phyloP scores from a whole-genome alignment of 1,140 invertebrate genomes.

The Neodiprion lecontei region DNA sequence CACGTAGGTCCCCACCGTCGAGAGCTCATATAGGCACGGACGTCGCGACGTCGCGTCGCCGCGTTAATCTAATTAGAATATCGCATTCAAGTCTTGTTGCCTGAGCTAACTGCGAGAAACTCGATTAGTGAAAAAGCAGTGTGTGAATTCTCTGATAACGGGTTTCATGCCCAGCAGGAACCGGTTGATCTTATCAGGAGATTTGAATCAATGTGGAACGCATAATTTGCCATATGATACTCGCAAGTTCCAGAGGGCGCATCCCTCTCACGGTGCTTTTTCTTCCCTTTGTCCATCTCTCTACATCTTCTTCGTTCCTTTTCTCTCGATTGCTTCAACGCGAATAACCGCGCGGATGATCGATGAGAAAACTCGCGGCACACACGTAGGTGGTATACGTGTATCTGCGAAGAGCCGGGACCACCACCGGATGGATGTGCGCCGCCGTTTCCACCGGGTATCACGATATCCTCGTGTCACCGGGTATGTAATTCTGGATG shows the following conservation, averaged over 20 bases:
- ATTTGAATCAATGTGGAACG: not conserved
- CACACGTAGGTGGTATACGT: no score
- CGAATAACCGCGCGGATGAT: no score
- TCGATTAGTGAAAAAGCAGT: not conserved
- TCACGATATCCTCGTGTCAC: no score
- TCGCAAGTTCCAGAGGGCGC: not conserved
- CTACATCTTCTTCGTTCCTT: no score
- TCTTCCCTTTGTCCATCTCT: no score
- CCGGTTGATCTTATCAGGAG: not conserved
- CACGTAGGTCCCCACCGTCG: not conserved
- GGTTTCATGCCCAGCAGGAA: not conserved
- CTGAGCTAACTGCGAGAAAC: not conserved
- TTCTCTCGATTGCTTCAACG: no score
- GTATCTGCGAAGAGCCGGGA: no score
- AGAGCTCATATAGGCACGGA: not conserved
- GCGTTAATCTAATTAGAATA: not conserved
- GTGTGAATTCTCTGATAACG: constrained; percentile 1
- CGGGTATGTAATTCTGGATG: no score
- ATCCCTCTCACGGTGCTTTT: no score
- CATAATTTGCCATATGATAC: not conserved
- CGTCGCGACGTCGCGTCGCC: not conserved
- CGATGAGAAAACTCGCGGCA: no score
- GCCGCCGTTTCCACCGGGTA: no score
- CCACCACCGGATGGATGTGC: no score
- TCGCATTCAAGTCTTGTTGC: not conserved